Percentiles rank a stretch among this genome's conserved stretches.
Evolutionary conservation across 1,140 invertebrate species (phyloP).

Genomic region (Pseudomyrmex flavicornis): DNA sequence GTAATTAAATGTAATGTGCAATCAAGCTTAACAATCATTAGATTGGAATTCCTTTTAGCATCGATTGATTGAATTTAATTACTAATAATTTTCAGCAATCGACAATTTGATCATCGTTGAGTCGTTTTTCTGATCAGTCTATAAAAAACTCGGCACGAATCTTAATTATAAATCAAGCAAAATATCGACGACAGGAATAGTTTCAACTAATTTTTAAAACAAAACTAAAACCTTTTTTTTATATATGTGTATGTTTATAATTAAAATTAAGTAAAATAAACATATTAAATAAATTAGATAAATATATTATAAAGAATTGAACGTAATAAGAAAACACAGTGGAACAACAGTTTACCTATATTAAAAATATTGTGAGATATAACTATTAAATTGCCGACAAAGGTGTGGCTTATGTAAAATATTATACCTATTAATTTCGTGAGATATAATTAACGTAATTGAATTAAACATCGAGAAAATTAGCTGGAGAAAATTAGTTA

Average conservation of each 20-base stretch:
- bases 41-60: constrained; percentile 12
- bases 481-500: background rate
- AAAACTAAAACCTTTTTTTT: background rate
- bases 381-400: background rate
- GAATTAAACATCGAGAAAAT: background rate
- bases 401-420: constrained; percentile 9
- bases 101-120: constrained; percentile 22
- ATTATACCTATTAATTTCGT: constrained; percentile 3
- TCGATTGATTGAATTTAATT: constrained; percentile 27
- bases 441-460: constrained; percentile 10
- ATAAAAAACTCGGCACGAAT: background rate
- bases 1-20: constrained; percentile 37
- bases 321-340: background rate
- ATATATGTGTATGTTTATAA: background rate
- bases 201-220: too few species aligned
- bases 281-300: background rate
- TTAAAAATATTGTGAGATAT: background rate
- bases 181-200: background rate
- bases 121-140: constrained; percentile 10
- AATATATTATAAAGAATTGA: background rate
- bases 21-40: constrained; percentile 25
- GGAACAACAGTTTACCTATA: background rate
- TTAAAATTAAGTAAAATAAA: too few species aligned
- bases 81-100: constrained; percentile 17
- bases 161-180: constrained; percentile 11